These are phyloP conservation scores for Ctena decussata DNA, from an alignment of 2,888 invertebrate genomes.

Conservation along the genomic window DNA sequence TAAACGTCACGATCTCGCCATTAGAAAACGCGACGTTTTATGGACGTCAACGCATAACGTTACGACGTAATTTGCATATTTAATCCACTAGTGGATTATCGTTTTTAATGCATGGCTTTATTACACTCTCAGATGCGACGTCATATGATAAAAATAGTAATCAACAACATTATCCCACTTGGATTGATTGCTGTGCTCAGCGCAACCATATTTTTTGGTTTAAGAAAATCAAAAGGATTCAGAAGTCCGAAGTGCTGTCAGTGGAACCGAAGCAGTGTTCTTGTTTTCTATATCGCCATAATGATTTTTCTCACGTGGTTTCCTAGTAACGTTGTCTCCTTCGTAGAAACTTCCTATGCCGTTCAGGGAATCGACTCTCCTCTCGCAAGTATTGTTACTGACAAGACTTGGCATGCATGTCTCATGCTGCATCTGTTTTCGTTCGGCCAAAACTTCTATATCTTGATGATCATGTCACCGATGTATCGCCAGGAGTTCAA, in stretches of 20 bases:
- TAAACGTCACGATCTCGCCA: too few relatives aligned
- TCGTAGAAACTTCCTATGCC: not conserved
- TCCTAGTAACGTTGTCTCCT: not conserved
- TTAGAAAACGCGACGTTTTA: too few relatives aligned
- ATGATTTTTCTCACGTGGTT: not conserved
- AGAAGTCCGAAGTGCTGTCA: not conserved
- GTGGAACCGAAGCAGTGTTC: not conserved
- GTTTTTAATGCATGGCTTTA: too few relatives aligned
- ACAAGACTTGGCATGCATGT: not conserved
- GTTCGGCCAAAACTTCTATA: not conserved
- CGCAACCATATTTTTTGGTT: not conserved
- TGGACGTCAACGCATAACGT: too few relatives aligned
- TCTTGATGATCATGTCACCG: not conserved
- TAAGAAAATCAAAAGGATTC: not conserved
- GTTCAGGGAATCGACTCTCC: not conserved
- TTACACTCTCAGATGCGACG: too few relatives aligned
- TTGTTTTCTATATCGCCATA: not conserved
- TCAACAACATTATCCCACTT: not conserved
- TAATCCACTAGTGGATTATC: too few relatives aligned
- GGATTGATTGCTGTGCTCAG: not conserved
- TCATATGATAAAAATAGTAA: too few relatives aligned
- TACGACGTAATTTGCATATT: too few relatives aligned
- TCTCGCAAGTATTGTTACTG: not conserved
- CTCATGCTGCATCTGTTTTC: not conserved
- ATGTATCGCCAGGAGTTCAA: not conserved